These are phyloP conservation scores for Scortum barcoo DNA, from an alignment of 2,113 vertebrate species.

Conservation along the genomic window DNA sequence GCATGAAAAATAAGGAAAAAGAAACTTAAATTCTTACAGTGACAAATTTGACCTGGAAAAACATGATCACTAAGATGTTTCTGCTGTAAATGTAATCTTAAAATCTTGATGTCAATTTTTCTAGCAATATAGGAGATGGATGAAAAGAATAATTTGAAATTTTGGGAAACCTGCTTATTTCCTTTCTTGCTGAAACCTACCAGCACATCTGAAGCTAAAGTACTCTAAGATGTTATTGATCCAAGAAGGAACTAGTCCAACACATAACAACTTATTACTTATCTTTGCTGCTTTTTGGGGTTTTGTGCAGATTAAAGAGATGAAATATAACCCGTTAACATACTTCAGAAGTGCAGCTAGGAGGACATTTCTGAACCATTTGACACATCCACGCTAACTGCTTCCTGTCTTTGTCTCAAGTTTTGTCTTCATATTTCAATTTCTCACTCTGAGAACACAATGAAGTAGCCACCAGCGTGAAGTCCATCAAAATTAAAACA, in stretches of 20 bases:
- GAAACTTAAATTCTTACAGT: no score
- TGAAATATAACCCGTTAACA: no score
- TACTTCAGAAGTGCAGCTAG: no score
- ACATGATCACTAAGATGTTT: no score
- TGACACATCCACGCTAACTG: no score
- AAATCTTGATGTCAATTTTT: background rate
- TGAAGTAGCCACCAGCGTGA: background rate
- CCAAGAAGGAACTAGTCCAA: no score
- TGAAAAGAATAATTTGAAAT: background rate
- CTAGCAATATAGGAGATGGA: no score
- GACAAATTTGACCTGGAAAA: no score
- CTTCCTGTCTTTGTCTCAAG: background rate
- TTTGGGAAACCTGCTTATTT: background rate
- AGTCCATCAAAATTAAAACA: background rate
- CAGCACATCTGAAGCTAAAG: background rate
- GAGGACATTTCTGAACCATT: no score
- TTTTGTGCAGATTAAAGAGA: no score
- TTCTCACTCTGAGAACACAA: background rate
- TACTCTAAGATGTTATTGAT: background rate
- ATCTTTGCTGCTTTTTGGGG: no score
- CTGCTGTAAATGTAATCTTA: background rate
- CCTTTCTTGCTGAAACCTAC: background rate
- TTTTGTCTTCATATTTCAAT: background rate
- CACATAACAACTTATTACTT: background rate
- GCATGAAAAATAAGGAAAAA: no score